Evolutionary conservation across 1,140 invertebrate species (phyloP).

Genomic region (Paraescarpia echinospica): DNA sequence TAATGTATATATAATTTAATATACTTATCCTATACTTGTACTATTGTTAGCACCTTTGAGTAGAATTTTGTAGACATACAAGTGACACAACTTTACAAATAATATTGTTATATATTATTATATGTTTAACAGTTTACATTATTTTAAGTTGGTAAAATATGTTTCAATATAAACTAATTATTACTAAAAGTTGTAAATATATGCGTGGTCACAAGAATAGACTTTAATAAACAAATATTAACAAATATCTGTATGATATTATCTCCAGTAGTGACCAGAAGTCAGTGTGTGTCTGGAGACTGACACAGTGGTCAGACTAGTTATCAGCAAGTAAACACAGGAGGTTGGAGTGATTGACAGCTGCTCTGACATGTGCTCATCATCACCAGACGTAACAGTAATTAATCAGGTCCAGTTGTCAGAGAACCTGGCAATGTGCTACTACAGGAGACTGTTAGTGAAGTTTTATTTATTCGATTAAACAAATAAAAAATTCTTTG

Average conservation of each 20-base stretch:
- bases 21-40: too few relatives aligned
- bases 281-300: not conserved
- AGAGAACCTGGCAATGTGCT: not conserved
- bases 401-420: not conserved
- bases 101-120: too few relatives aligned
- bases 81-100: too few relatives aligned
- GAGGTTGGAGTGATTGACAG: not conserved
- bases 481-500: not conserved
- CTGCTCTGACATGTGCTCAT: not conserved
- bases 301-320: not conserved
- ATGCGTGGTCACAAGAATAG: not conserved
- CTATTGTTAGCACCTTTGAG: too few relatives aligned
- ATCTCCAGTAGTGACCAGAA: not conserved
- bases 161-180: too few relatives aligned
- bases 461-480: not conserved
- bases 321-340: not conserved
- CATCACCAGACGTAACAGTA: not conserved
- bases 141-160: too few relatives aligned
- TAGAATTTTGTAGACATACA: too few relatives aligned
- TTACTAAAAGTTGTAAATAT: not conserved
- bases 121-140: not conserved
- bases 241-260: not conserved
- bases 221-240: not conserved
- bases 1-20: too few relatives aligned
- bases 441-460: too few relatives aligned